Evolutionary conservation across 2,888 invertebrate species (phyloP), one percentile per base, ranked within the genome.

Genomic region (Scaptomyza tumidula): DNA sequence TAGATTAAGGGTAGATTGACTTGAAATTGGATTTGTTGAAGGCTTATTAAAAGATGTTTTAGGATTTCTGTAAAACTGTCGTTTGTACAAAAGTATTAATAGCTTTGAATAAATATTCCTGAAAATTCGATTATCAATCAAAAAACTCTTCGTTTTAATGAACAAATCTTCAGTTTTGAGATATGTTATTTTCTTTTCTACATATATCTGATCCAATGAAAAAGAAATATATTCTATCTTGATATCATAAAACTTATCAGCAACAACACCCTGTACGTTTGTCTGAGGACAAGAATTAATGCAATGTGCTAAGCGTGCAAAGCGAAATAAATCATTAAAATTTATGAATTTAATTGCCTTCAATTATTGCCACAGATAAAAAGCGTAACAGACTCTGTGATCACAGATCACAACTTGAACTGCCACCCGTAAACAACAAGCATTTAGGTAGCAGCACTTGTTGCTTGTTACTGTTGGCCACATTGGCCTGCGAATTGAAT

Each of bases 301-400:
- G 58, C 71, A 71, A 58, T 71, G 63, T 66, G 62, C 70, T 71
- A 64, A 74, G 80, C 72, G 75, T 75, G 87, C 75, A 75, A 56
- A 43, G 68, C 55, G 67, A 58, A 85, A 86, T 88, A 85, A 85
- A 85, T 88, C 87, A 85, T 88, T 86, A 88, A 78, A 88, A 86
- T 86, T 88, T 85, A 85, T 85, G 88, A 86, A 86, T 80, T 88
- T 85, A 88, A 85, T 85, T 86, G 88, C 53, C 82, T 73, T 72
- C 71, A 88, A 80, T 85, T 86, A 85, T 74, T 80, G 75, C 75
- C 55, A 67, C 57, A 78, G 86, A 86, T 86, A 88, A 71, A 84
- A 73, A 69, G 55, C 68, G 66, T 58, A 69, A 55, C 76, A 56
- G 83, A 53, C 69, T 49, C 41, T 19, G 54, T 11, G 50, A 35